Conservation (phyloP, 2,797 vertebrate species). For the Simalia tracyae region DNA sequence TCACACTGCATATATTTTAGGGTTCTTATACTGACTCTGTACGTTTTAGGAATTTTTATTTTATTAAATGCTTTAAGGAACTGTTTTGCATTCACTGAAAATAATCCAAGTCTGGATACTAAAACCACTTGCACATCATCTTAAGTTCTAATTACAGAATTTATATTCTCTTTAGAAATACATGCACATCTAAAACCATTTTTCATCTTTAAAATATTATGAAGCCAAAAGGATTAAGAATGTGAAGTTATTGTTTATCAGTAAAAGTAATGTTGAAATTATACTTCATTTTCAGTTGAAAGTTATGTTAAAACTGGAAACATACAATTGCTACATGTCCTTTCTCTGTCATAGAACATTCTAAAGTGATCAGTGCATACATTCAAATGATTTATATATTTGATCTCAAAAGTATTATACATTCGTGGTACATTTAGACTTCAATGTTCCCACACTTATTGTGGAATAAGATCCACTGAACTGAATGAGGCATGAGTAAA, state of each 20-base stretch:
- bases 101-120: not conserved
- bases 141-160: slow-evolving; percentile 24
- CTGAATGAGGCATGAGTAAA: not conserved
- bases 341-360: not conserved
- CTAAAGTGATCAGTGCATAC: not conserved
- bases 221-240: not conserved
- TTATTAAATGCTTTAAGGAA: slow-evolving; percentile 53
- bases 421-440: not conserved
- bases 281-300: not conserved
- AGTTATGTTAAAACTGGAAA: slow-evolving; percentile 1
- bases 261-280: slow-evolving; percentile 14
- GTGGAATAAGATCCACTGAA: not conserved
- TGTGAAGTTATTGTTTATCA: too few relatives aligned
- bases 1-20: slow-evolving; percentile 81
- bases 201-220: not conserved
- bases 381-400: not conserved
- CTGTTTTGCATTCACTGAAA: slow-evolving; percentile 39
- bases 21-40: slow-evolving; percentile 75
- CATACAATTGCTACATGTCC: not conserved
- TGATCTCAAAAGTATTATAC: not conserved
- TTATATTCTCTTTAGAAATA: slow-evolving; percentile 25
- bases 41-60: slow-evolving; percentile 79
- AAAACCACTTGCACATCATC: not conserved
- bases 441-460: not conserved
- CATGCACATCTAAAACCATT: not conserved